Conservation (phyloP, 2,113 vertebrate genomes). For the Callospermophilus lateralis region DNA sequence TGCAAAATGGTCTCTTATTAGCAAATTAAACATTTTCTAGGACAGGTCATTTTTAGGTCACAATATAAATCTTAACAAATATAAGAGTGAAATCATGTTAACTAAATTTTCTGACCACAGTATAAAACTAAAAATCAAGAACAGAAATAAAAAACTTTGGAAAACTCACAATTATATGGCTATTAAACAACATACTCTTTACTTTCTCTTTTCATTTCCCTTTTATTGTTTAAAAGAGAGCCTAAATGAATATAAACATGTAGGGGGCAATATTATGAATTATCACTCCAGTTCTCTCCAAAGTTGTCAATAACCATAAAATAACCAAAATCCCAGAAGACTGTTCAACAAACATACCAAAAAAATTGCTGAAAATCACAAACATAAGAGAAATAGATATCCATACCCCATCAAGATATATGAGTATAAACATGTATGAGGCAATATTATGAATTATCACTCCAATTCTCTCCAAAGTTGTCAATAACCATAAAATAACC, state of each 20-base stretch:
- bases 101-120: not conserved
- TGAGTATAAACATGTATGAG: not conserved
- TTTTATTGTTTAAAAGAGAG: not conserved
- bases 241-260: not conserved
- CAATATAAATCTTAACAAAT: not conserved
- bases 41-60: not conserved
- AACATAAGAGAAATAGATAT: not conserved
- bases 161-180: not conserved
- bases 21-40: no score
- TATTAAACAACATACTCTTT: not conserved
- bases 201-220: not conserved
- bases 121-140: not conserved
- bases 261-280: not conserved
- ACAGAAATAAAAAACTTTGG: not conserved
- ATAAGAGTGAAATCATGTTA: not conserved
- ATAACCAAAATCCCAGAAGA: not conserved
- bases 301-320: not conserved
- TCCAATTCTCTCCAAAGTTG: not conserved
- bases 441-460: not conserved
- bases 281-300: not conserved
- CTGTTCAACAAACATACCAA: not conserved
- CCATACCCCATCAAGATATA: not conserved
- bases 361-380: not conserved
- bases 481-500: not conserved
- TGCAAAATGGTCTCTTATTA: no score